These are phyloP conservation scores for Coremacera marginata DNA, from an alignment of 2,888 invertebrate genomes.

Conservation along the genomic window DNA sequence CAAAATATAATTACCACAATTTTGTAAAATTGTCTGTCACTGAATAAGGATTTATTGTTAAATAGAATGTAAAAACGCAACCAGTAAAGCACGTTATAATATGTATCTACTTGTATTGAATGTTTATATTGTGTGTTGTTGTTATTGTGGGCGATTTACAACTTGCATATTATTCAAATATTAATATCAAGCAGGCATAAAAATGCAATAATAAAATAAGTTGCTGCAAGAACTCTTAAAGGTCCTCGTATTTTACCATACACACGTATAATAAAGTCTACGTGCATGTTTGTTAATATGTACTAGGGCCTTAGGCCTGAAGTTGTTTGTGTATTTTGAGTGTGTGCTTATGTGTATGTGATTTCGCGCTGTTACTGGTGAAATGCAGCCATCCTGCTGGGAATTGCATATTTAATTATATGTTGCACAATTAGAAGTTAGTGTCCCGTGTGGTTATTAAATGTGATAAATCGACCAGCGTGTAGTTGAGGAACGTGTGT, in stretches of 20 bases:
- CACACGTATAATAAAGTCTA: not conserved
- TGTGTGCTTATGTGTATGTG: not conserved
- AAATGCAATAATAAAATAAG: conserved; percentile 1
- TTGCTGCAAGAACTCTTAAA: not conserved
- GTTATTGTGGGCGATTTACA: conserved; percentile 21
- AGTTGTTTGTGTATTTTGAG: not conserved
- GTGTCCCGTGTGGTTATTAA: conserved; percentile 12
- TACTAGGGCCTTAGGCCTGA: not conserved
- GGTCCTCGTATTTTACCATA: not conserved
- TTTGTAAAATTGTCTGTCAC: not conserved
- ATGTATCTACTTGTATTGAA: not conserved
- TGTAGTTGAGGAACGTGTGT: not conserved
- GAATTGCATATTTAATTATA: conserved; percentile 27
- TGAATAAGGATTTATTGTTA: not conserved
- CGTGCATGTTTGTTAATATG: not conserved
- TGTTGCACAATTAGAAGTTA: not conserved
- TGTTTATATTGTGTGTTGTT: conserved; percentile 18
- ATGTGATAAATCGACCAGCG: conserved; percentile 3
- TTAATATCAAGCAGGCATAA: conserved; percentile 2
- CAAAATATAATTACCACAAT: not conserved
- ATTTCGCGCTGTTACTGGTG: not conserved
- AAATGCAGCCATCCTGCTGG: not conserved
- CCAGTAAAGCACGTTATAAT: conserved; percentile 6
- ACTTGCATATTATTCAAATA: conserved; percentile 29
- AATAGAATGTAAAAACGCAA: conserved; percentile 47